phyloP scores from a whole-genome alignment of 1,140 invertebrate species.

The Polyergus mexicanus region DNA sequence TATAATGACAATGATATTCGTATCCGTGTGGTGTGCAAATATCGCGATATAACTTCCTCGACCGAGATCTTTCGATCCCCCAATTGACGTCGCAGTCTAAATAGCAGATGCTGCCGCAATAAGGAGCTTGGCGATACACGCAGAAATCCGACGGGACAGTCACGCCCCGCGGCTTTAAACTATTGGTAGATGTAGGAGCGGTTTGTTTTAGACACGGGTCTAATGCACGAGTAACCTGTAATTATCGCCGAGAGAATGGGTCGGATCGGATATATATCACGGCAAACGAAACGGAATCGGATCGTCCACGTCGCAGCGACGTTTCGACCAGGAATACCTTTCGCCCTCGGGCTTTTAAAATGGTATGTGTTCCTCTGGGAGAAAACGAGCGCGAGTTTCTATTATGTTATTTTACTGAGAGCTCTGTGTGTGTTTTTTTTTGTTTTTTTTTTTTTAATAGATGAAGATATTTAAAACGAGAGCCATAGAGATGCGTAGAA shows the following conservation, averaged over 20 bases:
- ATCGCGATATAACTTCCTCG: slow-evolving; percentile 42
- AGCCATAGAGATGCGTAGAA: no score
- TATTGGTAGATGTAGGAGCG: slow-evolving; percentile 76
- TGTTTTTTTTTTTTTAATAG: slow-evolving; percentile 10
- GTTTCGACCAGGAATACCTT: slow-evolving; percentile 26
- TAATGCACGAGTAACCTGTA: slow-evolving; percentile 77
- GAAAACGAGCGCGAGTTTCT: neutral
- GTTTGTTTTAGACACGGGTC: slow-evolving; percentile 79
- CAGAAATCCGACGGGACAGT: slow-evolving; percentile 58
- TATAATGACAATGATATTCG: neutral
- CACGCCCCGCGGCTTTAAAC: slow-evolving; percentile 77
- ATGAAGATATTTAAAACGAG: neutral
- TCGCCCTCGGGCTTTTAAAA: slow-evolving; percentile 44
- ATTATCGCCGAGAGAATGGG: slow-evolving; percentile 72
- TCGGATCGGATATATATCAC: slow-evolving; percentile 74
- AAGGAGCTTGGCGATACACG: slow-evolving; percentile 33
- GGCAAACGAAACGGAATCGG: slow-evolving; percentile 72
- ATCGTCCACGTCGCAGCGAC: slow-evolving; percentile 36
- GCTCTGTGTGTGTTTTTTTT: neutral
- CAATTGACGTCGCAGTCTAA: slow-evolving; percentile 65
- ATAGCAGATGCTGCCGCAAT: slow-evolving; percentile 30
- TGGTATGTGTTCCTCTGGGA: neutral
- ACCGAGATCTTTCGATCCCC: slow-evolving; percentile 48
- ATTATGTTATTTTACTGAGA: neutral
- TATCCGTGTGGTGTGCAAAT: neutral